phyloP scores from a whole-genome alignment of 2,888 invertebrate species.

The Carpatolechia fugitivella region DNA sequence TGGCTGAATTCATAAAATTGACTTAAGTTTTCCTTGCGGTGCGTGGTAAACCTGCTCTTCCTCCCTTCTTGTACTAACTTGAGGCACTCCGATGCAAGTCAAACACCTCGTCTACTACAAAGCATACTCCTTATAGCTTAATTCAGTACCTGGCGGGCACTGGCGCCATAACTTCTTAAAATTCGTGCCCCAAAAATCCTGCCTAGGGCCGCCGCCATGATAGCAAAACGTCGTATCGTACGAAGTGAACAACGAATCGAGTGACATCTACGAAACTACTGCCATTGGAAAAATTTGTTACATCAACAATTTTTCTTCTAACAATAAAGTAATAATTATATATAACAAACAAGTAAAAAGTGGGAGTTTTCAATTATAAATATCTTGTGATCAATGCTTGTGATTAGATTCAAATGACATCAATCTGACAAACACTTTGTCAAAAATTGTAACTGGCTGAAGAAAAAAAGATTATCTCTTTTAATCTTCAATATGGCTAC shows the following conservation, averaged over 20 bases:
- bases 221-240: conserved; percentile 77
- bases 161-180: conserved; percentile 85
- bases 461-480: too few species aligned
- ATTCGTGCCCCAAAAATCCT: conserved; percentile 91
- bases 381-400: background rate
- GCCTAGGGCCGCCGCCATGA: conserved; percentile 93
- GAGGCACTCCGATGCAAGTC: conserved; percentile 29
- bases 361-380: too few species aligned
- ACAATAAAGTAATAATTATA: background rate
- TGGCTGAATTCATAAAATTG: conserved; percentile 50
- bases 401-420: background rate
- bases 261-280: conserved; percentile 55
- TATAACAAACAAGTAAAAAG: too few species aligned
- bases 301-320: conserved; percentile 11
- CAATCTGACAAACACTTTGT: background rate
- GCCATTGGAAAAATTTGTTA: conserved; percentile 35
- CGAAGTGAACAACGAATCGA: conserved; percentile 49
- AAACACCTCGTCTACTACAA: conserved; percentile 32
- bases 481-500: too few species aligned
- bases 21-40: conserved; percentile 40
- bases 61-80: conserved; percentile 39
- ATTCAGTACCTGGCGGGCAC: conserved; percentile 84
- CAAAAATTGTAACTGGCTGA: conserved; percentile 9
- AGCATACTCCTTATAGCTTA: conserved; percentile 42
- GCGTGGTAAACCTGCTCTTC: conserved; percentile 39